phyloP scores from a whole-genome alignment of 2,113 vertebrate species.

The Tringa solitaria region DNA sequence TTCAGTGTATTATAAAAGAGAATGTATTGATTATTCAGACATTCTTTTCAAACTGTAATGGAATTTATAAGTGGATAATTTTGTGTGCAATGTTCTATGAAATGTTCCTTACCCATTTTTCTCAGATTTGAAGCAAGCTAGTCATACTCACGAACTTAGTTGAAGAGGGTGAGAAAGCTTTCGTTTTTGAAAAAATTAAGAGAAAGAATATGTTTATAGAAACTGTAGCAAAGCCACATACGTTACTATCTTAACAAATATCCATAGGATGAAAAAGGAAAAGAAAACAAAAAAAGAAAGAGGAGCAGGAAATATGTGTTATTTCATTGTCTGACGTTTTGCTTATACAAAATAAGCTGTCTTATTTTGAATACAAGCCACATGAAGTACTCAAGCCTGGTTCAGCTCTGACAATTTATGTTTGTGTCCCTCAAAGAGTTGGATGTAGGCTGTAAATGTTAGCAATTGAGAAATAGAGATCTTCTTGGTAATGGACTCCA shows the following conservation, averaged over 20 bases:
- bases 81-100: not conserved
- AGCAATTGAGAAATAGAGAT: not conserved
- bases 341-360: not conserved
- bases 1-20: not conserved
- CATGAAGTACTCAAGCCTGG: not conserved
- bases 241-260: not conserved
- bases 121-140: not conserved
- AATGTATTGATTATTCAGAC: not conserved
- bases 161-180: not conserved
- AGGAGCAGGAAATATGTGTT: not conserved
- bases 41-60: not conserved
- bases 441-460: not conserved
- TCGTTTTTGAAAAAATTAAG: not conserved
- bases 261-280: not conserved
- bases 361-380: constrained; percentile 1
- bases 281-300: not conserved
- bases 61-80: not conserved
- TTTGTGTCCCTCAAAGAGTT: not conserved
- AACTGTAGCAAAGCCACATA: not conserved
- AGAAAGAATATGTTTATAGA: not conserved
- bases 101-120: not conserved
- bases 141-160: not conserved
- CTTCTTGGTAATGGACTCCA: not conserved
- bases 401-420: not conserved
- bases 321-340: constrained; percentile 23